Conservation (phyloP, 2,113 vertebrate species). For the Siniperca chuatsi region DNA sequence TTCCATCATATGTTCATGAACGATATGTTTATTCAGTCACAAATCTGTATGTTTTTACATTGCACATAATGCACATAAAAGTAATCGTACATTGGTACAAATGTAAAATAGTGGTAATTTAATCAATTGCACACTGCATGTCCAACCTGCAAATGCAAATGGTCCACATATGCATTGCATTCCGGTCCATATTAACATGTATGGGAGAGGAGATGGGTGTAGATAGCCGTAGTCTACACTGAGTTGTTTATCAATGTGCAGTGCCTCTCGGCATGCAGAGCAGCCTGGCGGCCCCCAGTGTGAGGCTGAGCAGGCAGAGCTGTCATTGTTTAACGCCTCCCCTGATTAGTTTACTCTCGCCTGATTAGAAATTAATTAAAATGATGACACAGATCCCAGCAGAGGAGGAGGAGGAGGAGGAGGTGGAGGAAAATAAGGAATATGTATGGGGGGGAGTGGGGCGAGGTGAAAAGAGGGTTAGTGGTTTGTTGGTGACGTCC, state of each 20-base stretch:
- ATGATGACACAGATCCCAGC: constrained; percentile 87
- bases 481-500: constrained; percentile 77
- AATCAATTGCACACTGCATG: constrained; percentile 40
- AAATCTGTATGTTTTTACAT: constrained; percentile 45
- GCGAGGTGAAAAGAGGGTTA: constrained; percentile 63
- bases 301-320: constrained; percentile 80
- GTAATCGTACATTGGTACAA: constrained; percentile 25
- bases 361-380: constrained; percentile 90
- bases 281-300: constrained; percentile 74
- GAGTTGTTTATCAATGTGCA: constrained; percentile 74
- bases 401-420: constrained; percentile 65
- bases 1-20: constrained; percentile 65
- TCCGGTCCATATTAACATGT: constrained; percentile 63
- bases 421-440: constrained; percentile 47
- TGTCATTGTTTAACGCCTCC: constrained; percentile 85
- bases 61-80: constrained; percentile 39
- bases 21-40: constrained; percentile 62
- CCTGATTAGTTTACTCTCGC: constrained; percentile 88
- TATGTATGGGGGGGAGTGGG: constrained; percentile 9
- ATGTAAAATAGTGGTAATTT: constrained; percentile 50
- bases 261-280: constrained; percentile 77
- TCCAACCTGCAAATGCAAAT: constrained; percentile 54
- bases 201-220: constrained; percentile 59
- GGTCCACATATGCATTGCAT: constrained; percentile 41
- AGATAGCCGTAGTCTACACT: constrained; percentile 58